phyloP scores from a whole-genome alignment of 1,140 invertebrate species.

The Lordiphosa stackelbergi region DNA sequence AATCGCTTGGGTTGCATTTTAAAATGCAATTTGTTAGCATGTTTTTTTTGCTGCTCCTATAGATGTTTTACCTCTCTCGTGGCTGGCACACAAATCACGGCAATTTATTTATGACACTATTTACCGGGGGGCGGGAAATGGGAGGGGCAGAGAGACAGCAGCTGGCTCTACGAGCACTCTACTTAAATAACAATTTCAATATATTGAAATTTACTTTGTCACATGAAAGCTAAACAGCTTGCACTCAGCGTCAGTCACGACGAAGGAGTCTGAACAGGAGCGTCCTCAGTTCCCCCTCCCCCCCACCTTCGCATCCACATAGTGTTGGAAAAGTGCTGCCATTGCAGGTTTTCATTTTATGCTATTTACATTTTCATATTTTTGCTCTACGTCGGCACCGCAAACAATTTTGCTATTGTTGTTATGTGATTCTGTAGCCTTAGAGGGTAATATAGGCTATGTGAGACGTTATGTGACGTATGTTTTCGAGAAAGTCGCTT shows the following conservation, averaged over 20 bases:
- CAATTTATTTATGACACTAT: slow-evolving; percentile 76
- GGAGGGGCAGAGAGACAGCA: slow-evolving; percentile 35
- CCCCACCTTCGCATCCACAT: slow-evolving; percentile 7
- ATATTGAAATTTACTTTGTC: slow-evolving; percentile 76
- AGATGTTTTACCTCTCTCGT: slow-evolving; percentile 21
- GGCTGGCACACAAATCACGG: slow-evolving; percentile 64
- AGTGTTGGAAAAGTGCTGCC: slow-evolving; percentile 70
- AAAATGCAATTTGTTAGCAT: slow-evolving; percentile 61
- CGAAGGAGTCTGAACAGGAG: slow-evolving; percentile 19
- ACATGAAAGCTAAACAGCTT: slow-evolving; percentile 74
- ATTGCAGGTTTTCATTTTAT: slow-evolving; percentile 69
- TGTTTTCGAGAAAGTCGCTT: too few relatives aligned
- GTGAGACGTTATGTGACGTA: too few relatives aligned
- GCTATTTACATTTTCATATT: slow-evolving; percentile 72
- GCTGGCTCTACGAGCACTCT: slow-evolving; percentile 58
- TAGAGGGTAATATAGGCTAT: too few relatives aligned
- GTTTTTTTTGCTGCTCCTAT: slow-evolving; percentile 3
- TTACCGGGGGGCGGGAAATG: slow-evolving; percentile 32
- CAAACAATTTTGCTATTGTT: slow-evolving; percentile 55
- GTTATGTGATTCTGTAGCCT: slow-evolving; percentile 15
- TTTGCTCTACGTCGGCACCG: slow-evolving; percentile 50
- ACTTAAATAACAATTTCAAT: slow-evolving; percentile 76
- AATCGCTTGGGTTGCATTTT: slow-evolving; percentile 63
- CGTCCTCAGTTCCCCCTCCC: not conserved
- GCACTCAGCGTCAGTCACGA: slow-evolving; percentile 67